Percentiles rank a stretch among this genome's conserved stretches.
phyloP scores from a whole-genome alignment of 2,888 invertebrate species.

The Auanema freiburgensis region DNA sequence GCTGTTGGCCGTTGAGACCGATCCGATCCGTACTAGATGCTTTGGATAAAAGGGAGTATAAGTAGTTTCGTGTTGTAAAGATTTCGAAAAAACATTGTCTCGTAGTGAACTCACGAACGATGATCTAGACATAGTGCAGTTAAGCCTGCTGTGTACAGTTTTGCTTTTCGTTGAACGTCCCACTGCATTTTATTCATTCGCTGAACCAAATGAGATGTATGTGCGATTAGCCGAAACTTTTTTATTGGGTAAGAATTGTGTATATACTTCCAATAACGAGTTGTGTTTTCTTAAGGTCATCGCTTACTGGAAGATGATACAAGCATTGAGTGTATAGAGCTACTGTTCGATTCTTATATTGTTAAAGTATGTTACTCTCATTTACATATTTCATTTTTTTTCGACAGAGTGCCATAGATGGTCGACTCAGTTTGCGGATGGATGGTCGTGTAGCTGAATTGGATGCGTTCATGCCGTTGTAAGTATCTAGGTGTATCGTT shows the following conservation, averaged over 20 bases:
- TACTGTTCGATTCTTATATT: conserved; percentile 41
- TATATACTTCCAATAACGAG: neutral
- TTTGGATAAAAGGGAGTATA: conserved; percentile 15
- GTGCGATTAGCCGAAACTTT: conserved; percentile 49
- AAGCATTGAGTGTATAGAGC: conserved; percentile 25
- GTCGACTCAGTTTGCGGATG: conserved; percentile 40
- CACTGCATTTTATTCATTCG: conserved; percentile 41
- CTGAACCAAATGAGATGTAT: conserved; percentile 48
- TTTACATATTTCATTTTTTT: conserved; percentile 8
- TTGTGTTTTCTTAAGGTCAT: conserved; percentile 29
- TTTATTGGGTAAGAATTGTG: conserved; percentile 41
- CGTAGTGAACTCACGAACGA: conserved; percentile 34
- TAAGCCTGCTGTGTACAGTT: conserved; percentile 53
- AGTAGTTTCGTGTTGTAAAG: conserved; percentile 7
- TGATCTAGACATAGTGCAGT: conserved; percentile 55
- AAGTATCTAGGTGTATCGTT: conserved; percentile 11
- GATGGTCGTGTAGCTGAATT: conserved; percentile 45
- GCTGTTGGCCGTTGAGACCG: conserved; percentile 55
- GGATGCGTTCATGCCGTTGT: conserved; percentile 61
- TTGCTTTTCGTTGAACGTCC: conserved; percentile 36
- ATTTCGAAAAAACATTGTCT: conserved; percentile 1
- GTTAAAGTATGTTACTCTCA: conserved; percentile 10
- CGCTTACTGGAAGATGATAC: conserved; percentile 46
- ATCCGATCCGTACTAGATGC: conserved; percentile 51
- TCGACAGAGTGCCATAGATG: conserved; percentile 25